These are phyloP conservation scores for Acleris cristana DNA, from an alignment of 2,888 invertebrate species.

Conservation along the genomic window DNA sequence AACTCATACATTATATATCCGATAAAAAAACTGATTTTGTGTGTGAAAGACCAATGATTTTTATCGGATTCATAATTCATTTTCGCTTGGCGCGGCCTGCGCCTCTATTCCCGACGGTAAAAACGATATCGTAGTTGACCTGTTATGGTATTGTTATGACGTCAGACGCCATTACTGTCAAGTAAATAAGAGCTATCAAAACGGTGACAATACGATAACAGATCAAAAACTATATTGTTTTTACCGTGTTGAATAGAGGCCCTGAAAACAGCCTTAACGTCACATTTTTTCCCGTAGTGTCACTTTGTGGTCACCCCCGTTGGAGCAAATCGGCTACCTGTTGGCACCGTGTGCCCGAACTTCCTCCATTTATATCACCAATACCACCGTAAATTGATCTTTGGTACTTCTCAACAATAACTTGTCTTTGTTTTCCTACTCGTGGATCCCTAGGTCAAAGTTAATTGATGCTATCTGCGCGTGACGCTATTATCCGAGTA, in stretches of 20 bases:
- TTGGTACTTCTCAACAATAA: conserved; percentile 49
- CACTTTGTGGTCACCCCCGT: conserved; percentile 56
- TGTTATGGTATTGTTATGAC: too few species aligned
- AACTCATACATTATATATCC: too few species aligned
- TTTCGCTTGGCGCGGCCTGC: conserved; percentile 59
- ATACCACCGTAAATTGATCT: conserved; percentile 66
- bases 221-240: too few species aligned
- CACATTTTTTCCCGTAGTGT: conserved; percentile 75
- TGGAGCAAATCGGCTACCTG: conserved; percentile 76
- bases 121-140: too few species aligned
- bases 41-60: conserved; percentile 55
- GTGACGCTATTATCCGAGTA: too few species aligned
- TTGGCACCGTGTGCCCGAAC: conserved; percentile 65
- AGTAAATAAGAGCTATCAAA: too few species aligned
- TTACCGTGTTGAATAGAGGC: too few species aligned
- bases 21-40: conserved; percentile 23
- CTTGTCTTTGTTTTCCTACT: conserved; percentile 19
- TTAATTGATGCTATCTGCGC: too few species aligned
- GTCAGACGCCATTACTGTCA: too few species aligned
- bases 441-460: neutral
- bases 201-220: too few species aligned
- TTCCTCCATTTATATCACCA: conserved; percentile 46
- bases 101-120: too few species aligned
- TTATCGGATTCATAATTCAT: conserved; percentile 64
- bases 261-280: conserved; percentile 65